Evolutionary conservation across 2,888 invertebrate genomes (phyloP), one percentile per base, ranked within the genome.

Genomic region (Notodromas monacha): DNA sequence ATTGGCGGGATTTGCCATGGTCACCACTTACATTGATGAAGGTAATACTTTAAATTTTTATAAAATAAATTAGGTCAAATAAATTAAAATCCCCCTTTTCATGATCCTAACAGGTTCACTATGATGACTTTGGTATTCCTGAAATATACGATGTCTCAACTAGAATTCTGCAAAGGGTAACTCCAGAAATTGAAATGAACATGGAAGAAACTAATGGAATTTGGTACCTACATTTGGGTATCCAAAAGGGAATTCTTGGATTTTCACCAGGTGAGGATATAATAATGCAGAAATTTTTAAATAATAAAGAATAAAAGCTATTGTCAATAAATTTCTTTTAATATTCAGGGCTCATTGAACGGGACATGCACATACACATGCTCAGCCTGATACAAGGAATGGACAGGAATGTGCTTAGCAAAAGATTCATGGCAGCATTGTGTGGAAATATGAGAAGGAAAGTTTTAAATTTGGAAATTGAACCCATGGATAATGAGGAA

Each of bases 111-210:
- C n/a, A 21, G 8, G 21, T 21, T 21, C 21, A 21, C n/a, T 8
- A 21, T 21, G 6, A 6, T 21, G 6, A 21, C 21, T 21, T 21
- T 21, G 21, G 21, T 8, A 21, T 8, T 6, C 21, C 21, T 6
- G n/a, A 21, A 21, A 21, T 21, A 8, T 21, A 21, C 21, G 21
- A 21, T n/a, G 21, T 21, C n/a, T 21, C n/a, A n/a, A n/a, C 21
- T 21, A n/a, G 21, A n/a, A 21, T 8, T 6, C n/a, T 21, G 21
- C 21, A 6, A 21, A 21, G n/a, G 21, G 21, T 21, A 8, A 8
- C n/a, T 6, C 21, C 6, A n/a, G 6, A 21, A 6, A 21, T 8
- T 6, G 21, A 21, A 21, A n/a, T 21, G n/a, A n/a, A n/a, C n/a
- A 8, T 21, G n/a, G n/a, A 6, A 6, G n/a, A 21, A 21, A 21